Evolutionary conservation across 2,888 invertebrate species (phyloP).

Genomic region (Pantelozetes paolii): DNA sequence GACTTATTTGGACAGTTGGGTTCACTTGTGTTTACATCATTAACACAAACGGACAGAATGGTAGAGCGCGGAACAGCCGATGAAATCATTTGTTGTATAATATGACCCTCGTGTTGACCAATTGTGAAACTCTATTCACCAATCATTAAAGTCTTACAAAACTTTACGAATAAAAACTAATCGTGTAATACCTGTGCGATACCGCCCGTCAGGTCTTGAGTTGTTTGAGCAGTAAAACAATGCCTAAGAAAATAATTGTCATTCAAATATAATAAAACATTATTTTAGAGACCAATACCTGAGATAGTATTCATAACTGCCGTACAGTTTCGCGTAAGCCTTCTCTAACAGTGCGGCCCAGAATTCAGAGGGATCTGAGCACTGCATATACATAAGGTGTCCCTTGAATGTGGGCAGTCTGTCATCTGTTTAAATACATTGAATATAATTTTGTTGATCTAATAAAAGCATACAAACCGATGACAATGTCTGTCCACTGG

Average conservation of each 20-base stretch:
- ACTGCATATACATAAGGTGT: slow-evolving; percentile 62
- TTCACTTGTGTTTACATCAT: slow-evolving; percentile 56
- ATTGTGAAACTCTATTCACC: slow-evolving; percentile 59
- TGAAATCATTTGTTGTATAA: slow-evolving; percentile 65
- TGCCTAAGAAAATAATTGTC: slow-evolving; percentile 50
- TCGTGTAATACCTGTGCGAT: slow-evolving; percentile 59
- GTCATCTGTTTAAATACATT: slow-evolving; percentile 63
- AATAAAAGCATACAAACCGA: background rate
- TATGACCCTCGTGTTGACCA: slow-evolving; percentile 62
- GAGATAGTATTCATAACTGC: slow-evolving; percentile 61
- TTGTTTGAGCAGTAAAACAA: slow-evolving; percentile 63
- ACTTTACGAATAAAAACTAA: background rate
- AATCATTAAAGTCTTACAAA: background rate
- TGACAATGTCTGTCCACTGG: slow-evolving; percentile 66
- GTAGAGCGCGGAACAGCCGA: slow-evolving; percentile 68
- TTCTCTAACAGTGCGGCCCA: slow-evolving; percentile 74
- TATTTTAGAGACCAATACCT: slow-evolving; percentile 50
- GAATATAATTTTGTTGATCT: no score
- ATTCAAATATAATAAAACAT: background rate
- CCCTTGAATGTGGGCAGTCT: slow-evolving; percentile 67
- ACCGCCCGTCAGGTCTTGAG: slow-evolving; percentile 70
- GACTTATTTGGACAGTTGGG: slow-evolving; percentile 39
- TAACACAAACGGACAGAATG: slow-evolving; percentile 64
- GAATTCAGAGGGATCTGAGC: slow-evolving; percentile 63
- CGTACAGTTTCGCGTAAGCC: slow-evolving; percentile 71